phyloP scores from a whole-genome alignment of 2,113 vertebrate genomes.

The Sphaerodactylus townsendi region DNA sequence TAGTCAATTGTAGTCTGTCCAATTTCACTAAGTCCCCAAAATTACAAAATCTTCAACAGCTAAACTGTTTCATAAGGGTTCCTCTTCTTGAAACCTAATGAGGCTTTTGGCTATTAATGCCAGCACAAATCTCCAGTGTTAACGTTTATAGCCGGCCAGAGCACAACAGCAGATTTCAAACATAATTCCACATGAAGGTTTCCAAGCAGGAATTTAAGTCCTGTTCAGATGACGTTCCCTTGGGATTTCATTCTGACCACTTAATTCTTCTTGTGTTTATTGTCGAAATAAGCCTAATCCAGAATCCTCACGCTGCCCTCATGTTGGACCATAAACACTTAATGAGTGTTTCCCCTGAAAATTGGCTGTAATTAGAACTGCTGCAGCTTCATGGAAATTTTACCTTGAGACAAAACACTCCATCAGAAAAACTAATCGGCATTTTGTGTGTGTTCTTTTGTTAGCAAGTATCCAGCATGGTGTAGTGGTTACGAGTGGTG shows the following conservation, averaged over 20 bases:
- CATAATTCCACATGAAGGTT: slow-evolving; percentile 43
- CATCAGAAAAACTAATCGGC: background rate
- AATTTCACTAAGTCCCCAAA: slow-evolving; percentile 26
- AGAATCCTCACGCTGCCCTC: slow-evolving; percentile 17
- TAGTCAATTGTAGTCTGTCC: slow-evolving; percentile 3
- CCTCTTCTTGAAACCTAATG: slow-evolving; percentile 44
- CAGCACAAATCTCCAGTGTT: slow-evolving; percentile 29
- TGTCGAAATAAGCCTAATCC: slow-evolving; percentile 52
- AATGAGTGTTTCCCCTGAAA: slow-evolving; percentile 36
- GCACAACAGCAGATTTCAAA: slow-evolving; percentile 3
- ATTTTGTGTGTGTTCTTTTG: slow-evolving; percentile 9
- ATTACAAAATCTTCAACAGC: slow-evolving; percentile 30
- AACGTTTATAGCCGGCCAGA: slow-evolving; percentile 37
- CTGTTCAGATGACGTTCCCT: slow-evolving; percentile 34
- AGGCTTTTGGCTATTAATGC: slow-evolving; percentile 49
- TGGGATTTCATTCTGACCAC: slow-evolving; percentile 36
- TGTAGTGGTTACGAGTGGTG: no score
- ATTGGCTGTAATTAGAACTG: slow-evolving; percentile 44
- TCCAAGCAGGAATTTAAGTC: slow-evolving; percentile 52
- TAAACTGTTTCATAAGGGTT: background rate
- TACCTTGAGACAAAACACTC: slow-evolving; percentile 24
- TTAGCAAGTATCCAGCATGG: background rate
- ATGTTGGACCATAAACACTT: slow-evolving; percentile 45
- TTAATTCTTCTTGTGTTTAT: slow-evolving; percentile 55
- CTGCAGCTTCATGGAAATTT: background rate